These are phyloP conservation scores for Dendrolimus houi DNA, from an alignment of 2,888 invertebrate genomes.

Conservation along the genomic window DNA sequence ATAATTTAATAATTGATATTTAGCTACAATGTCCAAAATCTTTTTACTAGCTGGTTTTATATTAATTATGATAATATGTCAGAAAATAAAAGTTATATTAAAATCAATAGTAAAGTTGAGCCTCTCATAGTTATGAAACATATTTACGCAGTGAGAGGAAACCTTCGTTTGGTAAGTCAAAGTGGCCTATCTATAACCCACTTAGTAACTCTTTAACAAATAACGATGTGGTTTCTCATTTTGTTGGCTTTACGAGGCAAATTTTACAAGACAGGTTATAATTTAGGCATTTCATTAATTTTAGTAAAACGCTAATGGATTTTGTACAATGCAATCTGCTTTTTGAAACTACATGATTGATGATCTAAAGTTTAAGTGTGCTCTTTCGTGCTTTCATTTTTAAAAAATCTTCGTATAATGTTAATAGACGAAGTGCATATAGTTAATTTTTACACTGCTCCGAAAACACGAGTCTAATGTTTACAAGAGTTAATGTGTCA, in stretches of 20 bases:
- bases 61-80: no score
- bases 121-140: not conserved
- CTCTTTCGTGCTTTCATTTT: not conserved
- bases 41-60: no score
- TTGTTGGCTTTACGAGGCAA: not conserved
- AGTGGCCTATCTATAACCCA: not conserved
- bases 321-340: not conserved
- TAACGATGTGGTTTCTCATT: not conserved
- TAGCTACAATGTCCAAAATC: no score
- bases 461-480: no score
- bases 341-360: not conserved
- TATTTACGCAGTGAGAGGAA: not conserved
- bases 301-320: not conserved
- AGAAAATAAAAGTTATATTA: no score
- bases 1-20: no score
- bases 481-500: no score
- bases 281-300: not conserved
- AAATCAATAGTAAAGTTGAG: not conserved
- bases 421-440: no score
- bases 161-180: not conserved
- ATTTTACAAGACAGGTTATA: not conserved
- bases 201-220: not conserved
- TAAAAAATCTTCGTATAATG: no score
- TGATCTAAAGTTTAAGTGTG: not conserved
- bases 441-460: no score